phyloP scores from a whole-genome alignment of 2,888 invertebrate genomes.

The Cyclophora punctaria region DNA sequence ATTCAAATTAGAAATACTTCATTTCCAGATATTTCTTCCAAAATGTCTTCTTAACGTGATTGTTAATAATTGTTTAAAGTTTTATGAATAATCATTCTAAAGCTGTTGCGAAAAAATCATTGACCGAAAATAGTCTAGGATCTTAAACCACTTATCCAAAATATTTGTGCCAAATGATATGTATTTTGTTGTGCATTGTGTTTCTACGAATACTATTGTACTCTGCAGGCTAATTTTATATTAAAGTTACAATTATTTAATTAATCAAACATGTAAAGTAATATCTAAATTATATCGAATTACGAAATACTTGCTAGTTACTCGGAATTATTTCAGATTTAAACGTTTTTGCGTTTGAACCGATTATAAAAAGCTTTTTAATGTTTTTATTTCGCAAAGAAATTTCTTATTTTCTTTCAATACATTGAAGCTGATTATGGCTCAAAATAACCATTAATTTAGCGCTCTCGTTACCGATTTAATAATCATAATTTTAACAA shows the following conservation, averaged over 20 bases:
- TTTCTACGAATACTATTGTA: conserved; percentile 54
- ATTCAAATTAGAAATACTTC: too few species aligned
- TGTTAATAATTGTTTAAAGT: too few species aligned
- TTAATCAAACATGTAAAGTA: conserved; percentile 10
- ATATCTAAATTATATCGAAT: conserved; percentile 4
- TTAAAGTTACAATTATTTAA: conserved; percentile 15
- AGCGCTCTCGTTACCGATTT: conserved; percentile 26
- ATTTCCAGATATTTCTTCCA: too few species aligned
- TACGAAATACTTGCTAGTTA: conserved; percentile 6
- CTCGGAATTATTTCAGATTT: too few species aligned
- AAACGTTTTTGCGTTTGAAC: too few species aligned
- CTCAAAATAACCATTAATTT: conserved; percentile 11
- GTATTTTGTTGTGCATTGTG: conserved; percentile 24
- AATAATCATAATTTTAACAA: conserved; percentile 17
- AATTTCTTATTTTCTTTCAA: too few species aligned
- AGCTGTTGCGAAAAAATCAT: too few species aligned
- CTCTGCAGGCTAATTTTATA: conserved; percentile 52
- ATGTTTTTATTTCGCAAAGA: too few species aligned
- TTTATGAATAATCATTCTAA: too few species aligned
- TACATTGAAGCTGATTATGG: too few species aligned
- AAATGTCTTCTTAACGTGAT: too few species aligned
- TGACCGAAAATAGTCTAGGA: neutral
- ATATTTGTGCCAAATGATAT: conserved; percentile 33
- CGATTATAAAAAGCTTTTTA: too few species aligned
- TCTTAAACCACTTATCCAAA: neutral